Evolutionary conservation across 2,888 invertebrate genomes (phyloP), one percentile per base, ranked within the genome.

Genomic region (Nysson spinosus): DNA sequence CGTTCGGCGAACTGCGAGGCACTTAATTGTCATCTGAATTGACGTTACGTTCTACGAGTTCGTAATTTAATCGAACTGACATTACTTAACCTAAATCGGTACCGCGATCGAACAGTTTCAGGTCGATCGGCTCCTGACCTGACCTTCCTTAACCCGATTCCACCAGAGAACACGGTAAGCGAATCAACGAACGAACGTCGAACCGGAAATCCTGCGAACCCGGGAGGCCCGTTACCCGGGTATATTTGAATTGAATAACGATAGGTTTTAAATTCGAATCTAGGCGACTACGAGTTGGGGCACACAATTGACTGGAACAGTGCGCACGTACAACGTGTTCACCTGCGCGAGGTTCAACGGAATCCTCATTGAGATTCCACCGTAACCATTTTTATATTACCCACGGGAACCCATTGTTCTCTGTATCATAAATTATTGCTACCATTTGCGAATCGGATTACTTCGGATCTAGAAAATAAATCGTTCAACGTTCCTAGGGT

Each of bases 181-280:
- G 56, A 68, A 63, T 47, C 39, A 35, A 51, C 28, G 54, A 47
- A 4, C 54, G 57, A 60, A 58, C 68, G 40, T 65, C 56, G 63
- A 72, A 62, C 61, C 76, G 76, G 76, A 75, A 75, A 69, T 72
- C 72, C 72, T 72, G 58, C 61, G 72, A 66, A n/a, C n/a, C n/a
- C n/a, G n/a, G 60, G 43, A 43, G 71, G 67, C 32, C 75, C 75
- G 75, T 76, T 75, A 76, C 37, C 28, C 60, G 44, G 35, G 64
- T 71, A n/a, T n/a, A 77, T 77, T 77, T 76, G 76, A 77, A 77
- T 77, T 73, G 78, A 78, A 77, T 78, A 78, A 77, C 78, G 76
- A 77, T 69, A 66, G 68, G 60, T 57, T 76, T 72, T 72, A 75
- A 75, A 75, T 72, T 76, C 71, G 78, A 63, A 78, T 75, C 75